Evolutionary conservation across 2,888 invertebrate genomes (phyloP), one percentile per base, ranked within the genome.

Genomic region (Dinocampus coccinellae): DNA sequence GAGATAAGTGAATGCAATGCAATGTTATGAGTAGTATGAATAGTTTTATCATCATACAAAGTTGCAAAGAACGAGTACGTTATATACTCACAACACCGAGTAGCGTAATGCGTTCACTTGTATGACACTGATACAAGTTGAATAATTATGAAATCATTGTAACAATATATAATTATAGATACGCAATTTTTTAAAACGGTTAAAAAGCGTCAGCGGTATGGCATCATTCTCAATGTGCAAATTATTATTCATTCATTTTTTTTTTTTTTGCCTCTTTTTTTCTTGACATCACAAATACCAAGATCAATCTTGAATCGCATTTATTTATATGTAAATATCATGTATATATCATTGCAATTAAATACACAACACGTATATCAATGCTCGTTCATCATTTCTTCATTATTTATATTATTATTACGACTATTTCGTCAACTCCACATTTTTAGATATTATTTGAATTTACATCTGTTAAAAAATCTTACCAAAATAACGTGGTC

Each of bases 41-140:
- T 86, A 85, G 81, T 85, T 74, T 39, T 85, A 85, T 84, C 83
- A 80, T 83, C 86, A 86, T 86, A 87, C 84, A 83, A 86, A 47
- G 83, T 86, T 83, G 83, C 85, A 85, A 87, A 85, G 87, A 87
- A 87, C 85, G 85, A 87, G 84, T 85, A 86, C 84, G 85, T 47
- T 47, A 47, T 83, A 87, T 85, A 87, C 85, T 83, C 87, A 87
- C 86, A 87, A 87, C 87, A 87, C 83, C 85, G 82, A 86, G 82
- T 86, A 85, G 86, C 85, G 84, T 83, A 81, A 78, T 47, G 75
- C 80, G 85, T 85, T 85, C 85, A 78, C 78, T 84, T 83, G 81
- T 84, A 87, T 85, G 85, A 87, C 87, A 87, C 82, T 85, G 83
- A 87, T 85, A 85, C 85, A 87, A 82, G 82, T 85, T 83, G 57